Percentiles rank a stretch among this genome's conserved stretches.
phyloP scores from a whole-genome alignment of 2,888 invertebrate genomes.

The Invenusta paracnida region DNA sequence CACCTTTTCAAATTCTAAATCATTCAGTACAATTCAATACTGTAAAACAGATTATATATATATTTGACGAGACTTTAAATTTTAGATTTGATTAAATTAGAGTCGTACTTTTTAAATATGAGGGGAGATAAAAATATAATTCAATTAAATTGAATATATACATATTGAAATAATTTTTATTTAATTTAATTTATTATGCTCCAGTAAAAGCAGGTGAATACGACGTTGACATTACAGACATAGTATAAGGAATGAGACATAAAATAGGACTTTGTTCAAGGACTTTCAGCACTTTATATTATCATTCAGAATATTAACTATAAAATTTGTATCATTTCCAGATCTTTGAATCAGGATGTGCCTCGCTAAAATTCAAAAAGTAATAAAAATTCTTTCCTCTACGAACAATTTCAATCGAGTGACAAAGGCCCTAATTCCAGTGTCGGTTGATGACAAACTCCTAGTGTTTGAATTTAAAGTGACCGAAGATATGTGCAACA shows the following conservation, averaged over 20 bases:
- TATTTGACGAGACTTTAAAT: too few relatives aligned
- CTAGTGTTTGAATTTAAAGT: constrained; percentile 67
- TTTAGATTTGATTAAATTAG: too few relatives aligned
- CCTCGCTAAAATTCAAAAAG: neutral
- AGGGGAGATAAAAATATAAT: too few relatives aligned
- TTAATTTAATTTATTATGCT: neutral
- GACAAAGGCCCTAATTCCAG: neutral
- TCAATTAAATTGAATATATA: too few relatives aligned
- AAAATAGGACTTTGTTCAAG: too few relatives aligned
- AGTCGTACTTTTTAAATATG: too few relatives aligned
- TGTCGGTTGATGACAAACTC: neutral
- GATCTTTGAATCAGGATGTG: neutral
- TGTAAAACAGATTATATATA: too few relatives aligned
- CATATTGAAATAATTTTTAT: neutral
- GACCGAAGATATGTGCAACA: constrained; percentile 71
- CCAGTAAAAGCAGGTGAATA: neutral
- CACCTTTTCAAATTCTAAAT: too few relatives aligned
- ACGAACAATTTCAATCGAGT: neutral
- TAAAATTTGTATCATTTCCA: neutral
- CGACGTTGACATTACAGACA: neutral
- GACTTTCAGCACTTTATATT: too few relatives aligned
- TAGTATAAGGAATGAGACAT: too few relatives aligned
- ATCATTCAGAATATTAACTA: too few relatives aligned
- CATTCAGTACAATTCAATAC: too few relatives aligned
- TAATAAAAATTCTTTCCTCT: neutral